A percentile compares a stretch with the other conserved stretches of the same genome.
Evolutionary conservation across 2,888 invertebrate genomes (phyloP).

Genomic region (Drosophila nr. perissopoda): DNA sequence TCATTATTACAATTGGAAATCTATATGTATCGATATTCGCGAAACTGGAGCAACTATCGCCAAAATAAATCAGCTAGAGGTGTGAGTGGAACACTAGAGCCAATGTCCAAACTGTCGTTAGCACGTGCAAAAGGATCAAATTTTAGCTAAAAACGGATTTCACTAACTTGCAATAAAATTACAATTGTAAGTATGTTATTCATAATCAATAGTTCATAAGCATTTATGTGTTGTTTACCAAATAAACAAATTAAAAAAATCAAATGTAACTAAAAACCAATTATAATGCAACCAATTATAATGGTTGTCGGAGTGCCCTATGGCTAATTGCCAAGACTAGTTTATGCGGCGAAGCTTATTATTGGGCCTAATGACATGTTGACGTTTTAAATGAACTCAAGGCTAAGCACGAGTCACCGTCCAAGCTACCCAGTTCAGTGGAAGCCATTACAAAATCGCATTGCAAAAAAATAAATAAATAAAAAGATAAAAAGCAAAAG

Average conservation of each 20-base stretch:
- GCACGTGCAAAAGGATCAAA: no score
- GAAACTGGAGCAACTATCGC: no score
- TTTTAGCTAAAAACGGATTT: not conserved
- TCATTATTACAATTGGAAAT: no score
- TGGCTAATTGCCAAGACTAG: conserved; percentile 9
- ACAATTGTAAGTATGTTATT: not conserved
- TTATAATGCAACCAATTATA: not conserved
- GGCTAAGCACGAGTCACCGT: conserved; percentile 33
- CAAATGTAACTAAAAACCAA: not conserved
- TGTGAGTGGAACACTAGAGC: no score
- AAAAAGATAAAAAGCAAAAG: conserved; percentile 26
- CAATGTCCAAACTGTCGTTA: no score
- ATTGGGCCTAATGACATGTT: conserved; percentile 18
- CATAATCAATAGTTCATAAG: not conserved
- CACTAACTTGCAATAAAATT: not conserved
- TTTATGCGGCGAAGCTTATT: conserved; percentile 8
- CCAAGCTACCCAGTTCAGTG: conserved; percentile 20
- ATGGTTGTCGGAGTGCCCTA: not conserved
- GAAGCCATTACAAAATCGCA: conserved; percentile 50
- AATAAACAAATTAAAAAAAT: not conserved
- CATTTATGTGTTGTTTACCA: not conserved
- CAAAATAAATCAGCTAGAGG: no score
- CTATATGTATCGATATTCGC: no score
- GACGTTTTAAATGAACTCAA: conserved; percentile 34
- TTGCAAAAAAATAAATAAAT: not conserved